These are phyloP conservation scores for Dolichopus griseipennis DNA, from an alignment of 2,888 invertebrate genomes.

Conservation along the genomic window DNA sequence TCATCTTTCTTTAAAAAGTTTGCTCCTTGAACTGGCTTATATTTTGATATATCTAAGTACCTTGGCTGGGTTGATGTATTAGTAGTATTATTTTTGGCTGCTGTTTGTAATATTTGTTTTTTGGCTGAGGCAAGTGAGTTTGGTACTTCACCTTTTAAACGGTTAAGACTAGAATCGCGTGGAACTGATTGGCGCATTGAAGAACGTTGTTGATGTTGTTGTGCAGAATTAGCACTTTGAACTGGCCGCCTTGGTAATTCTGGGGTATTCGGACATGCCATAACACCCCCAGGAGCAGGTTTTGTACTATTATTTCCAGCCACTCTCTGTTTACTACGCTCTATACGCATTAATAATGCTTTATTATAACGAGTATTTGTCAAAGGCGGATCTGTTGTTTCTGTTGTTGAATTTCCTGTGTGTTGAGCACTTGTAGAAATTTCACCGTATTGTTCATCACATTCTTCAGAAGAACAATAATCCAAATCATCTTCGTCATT, in stretches of 20 bases:
- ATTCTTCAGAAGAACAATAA: slow-evolving; percentile 30
- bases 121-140: slow-evolving; percentile 41
- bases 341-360: slow-evolving; percentile 57
- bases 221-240: slow-evolving; percentile 32
- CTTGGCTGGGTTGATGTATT: slow-evolving; percentile 36
- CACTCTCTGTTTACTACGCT: slow-evolving; percentile 40
- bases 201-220: slow-evolving; percentile 12
- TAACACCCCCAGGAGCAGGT: slow-evolving; percentile 29
- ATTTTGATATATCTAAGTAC: slow-evolving; percentile 56
- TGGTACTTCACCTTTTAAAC: slow-evolving; percentile 39
- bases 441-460: slow-evolving; percentile 30
- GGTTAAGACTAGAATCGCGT: slow-evolving; percentile 41
- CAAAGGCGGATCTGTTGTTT: slow-evolving; percentile 35
- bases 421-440: slow-evolving; percentile 36
- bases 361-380: slow-evolving; percentile 60
- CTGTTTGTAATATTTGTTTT: slow-evolving; percentile 40
- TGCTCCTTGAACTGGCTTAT: slow-evolving; percentile 46
- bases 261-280: slow-evolving; percentile 50
- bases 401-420: slow-evolving; percentile 26
- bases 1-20: slow-evolving; percentile 50
- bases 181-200: slow-evolving; percentile 41
- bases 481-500: slow-evolving; percentile 41
- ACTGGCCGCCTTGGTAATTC: slow-evolving; percentile 45
- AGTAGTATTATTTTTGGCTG: slow-evolving; percentile 25
- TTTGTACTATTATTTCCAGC: slow-evolving; percentile 20